These are phyloP conservation scores for Notarius lentiginosus DNA, from an alignment of 2,113 vertebrate genomes.

Conservation along the genomic window DNA sequence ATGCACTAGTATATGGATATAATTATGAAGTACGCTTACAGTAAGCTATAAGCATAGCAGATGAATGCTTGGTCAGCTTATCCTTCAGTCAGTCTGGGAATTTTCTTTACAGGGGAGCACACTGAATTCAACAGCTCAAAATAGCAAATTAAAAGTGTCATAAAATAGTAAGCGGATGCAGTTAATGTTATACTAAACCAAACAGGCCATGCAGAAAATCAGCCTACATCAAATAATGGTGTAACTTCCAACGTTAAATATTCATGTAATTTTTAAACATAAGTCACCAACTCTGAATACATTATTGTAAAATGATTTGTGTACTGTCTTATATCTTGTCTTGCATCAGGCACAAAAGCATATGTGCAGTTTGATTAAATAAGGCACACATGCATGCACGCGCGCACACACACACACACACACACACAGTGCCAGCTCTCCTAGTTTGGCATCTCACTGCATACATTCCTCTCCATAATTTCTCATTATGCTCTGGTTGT, in stretches of 20 bases:
- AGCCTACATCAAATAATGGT: too few relatives aligned
- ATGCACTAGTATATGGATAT: too few relatives aligned
- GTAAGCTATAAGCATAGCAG: neutral
- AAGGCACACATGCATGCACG: neutral
- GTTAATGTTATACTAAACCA: too few relatives aligned
- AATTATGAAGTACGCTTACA: neutral
- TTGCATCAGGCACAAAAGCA: constrained; percentile 21
- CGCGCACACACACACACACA: neutral
- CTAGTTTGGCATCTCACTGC: neutral
- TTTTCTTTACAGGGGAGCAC: neutral
- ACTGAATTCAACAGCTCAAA: neutral
- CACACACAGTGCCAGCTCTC: too few relatives aligned
- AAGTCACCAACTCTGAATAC: too few relatives aligned
- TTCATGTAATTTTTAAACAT: too few relatives aligned
- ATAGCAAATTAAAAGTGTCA: too few relatives aligned
- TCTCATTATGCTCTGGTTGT: constrained; percentile 19
- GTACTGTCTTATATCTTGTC: neutral
- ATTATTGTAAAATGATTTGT: constrained; percentile 45
- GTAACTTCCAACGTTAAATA: too few relatives aligned
- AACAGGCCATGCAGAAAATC: too few relatives aligned
- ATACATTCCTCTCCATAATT: neutral
- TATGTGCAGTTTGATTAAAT: constrained; percentile 48
- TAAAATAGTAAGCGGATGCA: too few relatives aligned
- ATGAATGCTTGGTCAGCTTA: neutral
- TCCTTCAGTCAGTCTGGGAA: too few relatives aligned